Evolutionary conservation across 2,888 invertebrate genomes (phyloP), one percentile per base, ranked within the genome.

Genomic region (Orgyia antiqua): DNA sequence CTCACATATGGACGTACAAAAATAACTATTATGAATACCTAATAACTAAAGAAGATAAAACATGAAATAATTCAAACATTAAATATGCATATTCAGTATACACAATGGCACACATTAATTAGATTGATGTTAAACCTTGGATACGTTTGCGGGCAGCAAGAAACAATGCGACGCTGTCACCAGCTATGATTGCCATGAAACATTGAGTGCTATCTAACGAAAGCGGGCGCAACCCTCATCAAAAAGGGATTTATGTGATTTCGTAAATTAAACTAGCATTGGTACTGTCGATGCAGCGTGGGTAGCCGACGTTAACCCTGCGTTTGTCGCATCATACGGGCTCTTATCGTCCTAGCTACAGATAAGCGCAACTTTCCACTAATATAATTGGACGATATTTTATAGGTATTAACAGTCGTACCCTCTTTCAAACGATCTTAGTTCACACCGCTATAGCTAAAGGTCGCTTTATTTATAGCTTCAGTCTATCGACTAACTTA

Each of bases 211-310:
- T 61, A 60, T 66, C 56, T 68, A 67, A 63, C 67, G 59, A 62
- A 54, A 60, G 47, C 47, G 42, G 48, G 43, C 52, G 45, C 49
- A 49, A 61, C 68, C 70, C 68, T 66, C 62, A 68, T 73, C 67
- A 68, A 64, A 60, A 41, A 38, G 45, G 57, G 62, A 60, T 66
- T 66, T 66, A 68, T 63, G 61, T 66, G 63, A 58, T 57, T 67
- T 62, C 58, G 50, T 36, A 52, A 69, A 68, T 63, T 61, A 62
- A 68, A 72, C 64, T 63, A 63, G 49, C 54, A 57, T 45, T 39
- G 31, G 45, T 47, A 46, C n/a, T 30, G 26, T 33, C 24, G 17
- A 13, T 42, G 45, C 45, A 57, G 27, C 33, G 36, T 46, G 37
- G 45, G 33, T 36, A 32, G 39, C 36, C 40, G 45, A 28, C 19